Conservation (phyloP, 2,113 vertebrate species). For the Gambusia affinis region DNA sequence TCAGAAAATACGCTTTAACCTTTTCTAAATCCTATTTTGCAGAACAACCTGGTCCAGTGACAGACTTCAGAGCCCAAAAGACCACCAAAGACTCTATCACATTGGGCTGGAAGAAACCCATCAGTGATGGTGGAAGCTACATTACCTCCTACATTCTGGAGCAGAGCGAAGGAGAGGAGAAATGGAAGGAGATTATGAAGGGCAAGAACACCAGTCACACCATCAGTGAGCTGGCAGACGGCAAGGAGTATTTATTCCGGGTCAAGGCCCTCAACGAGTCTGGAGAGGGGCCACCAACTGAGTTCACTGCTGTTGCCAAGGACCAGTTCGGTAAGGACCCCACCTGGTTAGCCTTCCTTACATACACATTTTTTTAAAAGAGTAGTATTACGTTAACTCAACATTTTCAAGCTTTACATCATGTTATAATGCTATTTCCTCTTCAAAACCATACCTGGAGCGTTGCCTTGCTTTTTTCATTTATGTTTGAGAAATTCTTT, state of each 20-base stretch:
- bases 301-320: constrained; percentile 87
- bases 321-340: constrained; percentile 91
- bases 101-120: constrained; percentile 93
- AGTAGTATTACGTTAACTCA: too few species aligned
- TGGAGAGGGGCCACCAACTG: constrained; percentile 90
- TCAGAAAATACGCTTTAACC: not conserved
- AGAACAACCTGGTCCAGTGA: constrained; percentile 97
- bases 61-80: constrained; percentile 86
- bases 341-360: not conserved
- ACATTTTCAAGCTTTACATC: too few species aligned
- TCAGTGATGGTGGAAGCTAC: constrained; percentile 91
- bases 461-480: too few species aligned
- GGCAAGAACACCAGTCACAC: constrained; percentile 85
- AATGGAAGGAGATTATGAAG: constrained; percentile 90
- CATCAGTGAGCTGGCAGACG: constrained; percentile 86
- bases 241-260: constrained; percentile 91
- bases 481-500: too few species aligned
- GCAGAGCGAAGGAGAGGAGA: constrained; percentile 84
- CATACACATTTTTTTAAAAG: not conserved
- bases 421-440: too few species aligned
- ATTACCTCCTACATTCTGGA: constrained; percentile 90
- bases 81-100: constrained; percentile 89
- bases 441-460: too few species aligned
- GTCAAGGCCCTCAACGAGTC: constrained; percentile 93
- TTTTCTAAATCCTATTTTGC: constrained; percentile 18